phyloP scores from a whole-genome alignment of 2,888 invertebrate species.

The Platycnemis pennipes region DNA sequence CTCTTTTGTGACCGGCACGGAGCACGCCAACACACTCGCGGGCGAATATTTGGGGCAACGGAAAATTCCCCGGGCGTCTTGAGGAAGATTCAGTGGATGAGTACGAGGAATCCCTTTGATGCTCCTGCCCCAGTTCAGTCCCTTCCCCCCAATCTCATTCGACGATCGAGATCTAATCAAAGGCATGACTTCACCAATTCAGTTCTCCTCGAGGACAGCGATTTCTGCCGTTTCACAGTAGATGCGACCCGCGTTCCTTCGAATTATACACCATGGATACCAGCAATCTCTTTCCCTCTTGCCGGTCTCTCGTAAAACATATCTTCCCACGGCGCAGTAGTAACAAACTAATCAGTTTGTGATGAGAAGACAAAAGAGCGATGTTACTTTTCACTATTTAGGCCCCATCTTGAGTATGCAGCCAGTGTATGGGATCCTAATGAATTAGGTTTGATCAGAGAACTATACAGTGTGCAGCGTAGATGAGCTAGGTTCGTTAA shows the following conservation, averaged over 20 bases:
- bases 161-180: conserved; percentile 1
- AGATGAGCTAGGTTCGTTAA: too few species aligned
- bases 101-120: neutral
- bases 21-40: neutral
- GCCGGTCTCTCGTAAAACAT: too few species aligned
- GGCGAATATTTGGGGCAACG: neutral
- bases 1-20: neutral
- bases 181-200: neutral
- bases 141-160: neutral
- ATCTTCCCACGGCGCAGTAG: too few species aligned
- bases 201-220: neutral
- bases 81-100: neutral
- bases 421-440: too few species aligned
- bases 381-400: too few species aligned
- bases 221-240: neutral
- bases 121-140: neutral
- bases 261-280: neutral
- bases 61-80: conserved; percentile 3
- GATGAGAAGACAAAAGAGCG: too few species aligned
- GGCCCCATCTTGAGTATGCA: too few species aligned
- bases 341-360: too few species aligned
- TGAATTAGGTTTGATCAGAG: too few species aligned
- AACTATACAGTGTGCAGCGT: too few species aligned
- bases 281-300: neutral
- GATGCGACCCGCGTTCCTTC: neutral